Base-by-base conservation (phyloP, 2,113 vertebrate genomes). In the Urocynchramus pylzowi region DNA sequence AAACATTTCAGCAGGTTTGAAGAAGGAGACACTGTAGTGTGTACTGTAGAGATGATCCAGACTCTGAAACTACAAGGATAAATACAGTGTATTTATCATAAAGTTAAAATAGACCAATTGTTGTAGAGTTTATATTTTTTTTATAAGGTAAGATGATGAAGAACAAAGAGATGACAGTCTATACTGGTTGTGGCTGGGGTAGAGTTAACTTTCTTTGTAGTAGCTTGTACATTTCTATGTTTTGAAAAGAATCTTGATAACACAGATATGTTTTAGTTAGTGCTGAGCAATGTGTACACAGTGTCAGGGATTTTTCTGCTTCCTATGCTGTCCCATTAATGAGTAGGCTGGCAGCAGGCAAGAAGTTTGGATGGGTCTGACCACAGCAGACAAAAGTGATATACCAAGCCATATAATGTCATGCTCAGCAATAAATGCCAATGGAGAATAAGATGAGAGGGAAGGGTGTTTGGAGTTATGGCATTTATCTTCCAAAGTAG, bases 401-500 rank as follows among this genome's bases (percentile, higher is more conserved):
- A 52, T 35, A 7, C 18, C 6, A 53, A 39, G 44, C 17, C 9
- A 15, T 30, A 18, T 5, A 47, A 52, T 8, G 6, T 16, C 28
- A 53, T 39, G 16, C 23, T 61, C 19, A 53, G 23, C 19, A 45
- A 39, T 9, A 61, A 45, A 15, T 24, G 5, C 5, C 45, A 35
- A 10, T 27, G 28, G 44, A 68, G 35, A 44, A 30, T 26, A 23
- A 65, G 8, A 33, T 3, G 4, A 74, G 10, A 60, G 13, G 31
- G 24, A 56, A 30, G 5, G 3, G 6, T 14, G 2, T 42, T 61
- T 73, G 20, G 6, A 52, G 6, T 49, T 9, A 41, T 0, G 11
- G 26, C 13, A 59, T 64, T 83, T 57, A 16, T 23, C 20, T 57
- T 70, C 9, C 28, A 41, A 42, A 53, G 18, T 15, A 53, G 42